Percentiles rank a stretch among this genome's conserved stretches.
phyloP scores from a whole-genome alignment of 2,888 invertebrate species.

The Meiosimyza decipiens region DNA sequence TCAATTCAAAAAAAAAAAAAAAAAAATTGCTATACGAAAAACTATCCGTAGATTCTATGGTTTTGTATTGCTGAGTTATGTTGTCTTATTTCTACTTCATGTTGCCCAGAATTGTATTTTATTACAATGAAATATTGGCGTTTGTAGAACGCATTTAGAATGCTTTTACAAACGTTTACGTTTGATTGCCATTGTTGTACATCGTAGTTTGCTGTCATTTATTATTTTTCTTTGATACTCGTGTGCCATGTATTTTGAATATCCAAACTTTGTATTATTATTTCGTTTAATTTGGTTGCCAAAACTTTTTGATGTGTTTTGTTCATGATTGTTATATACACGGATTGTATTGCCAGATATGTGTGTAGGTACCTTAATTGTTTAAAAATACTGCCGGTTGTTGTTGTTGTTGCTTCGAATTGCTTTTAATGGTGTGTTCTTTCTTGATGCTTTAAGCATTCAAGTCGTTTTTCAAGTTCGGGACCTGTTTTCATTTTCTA shows the following conservation, averaged over 20 bases:
- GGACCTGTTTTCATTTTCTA: conserved; percentile 9
- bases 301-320: too few species aligned
- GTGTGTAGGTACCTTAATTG: too few species aligned
- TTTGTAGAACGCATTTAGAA: conserved; percentile 8
- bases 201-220: conserved; percentile 6
- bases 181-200: not conserved
- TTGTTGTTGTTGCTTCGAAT: not conserved
- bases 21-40: not conserved
- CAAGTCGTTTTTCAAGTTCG: conserved; percentile 32
- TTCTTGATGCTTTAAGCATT: not conserved
- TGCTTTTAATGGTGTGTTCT: not conserved
- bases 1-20: not conserved
- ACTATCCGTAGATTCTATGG: not conserved
- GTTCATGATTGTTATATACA: too few species aligned
- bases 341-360: too few species aligned
- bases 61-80: not conserved
- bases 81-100: not conserved
- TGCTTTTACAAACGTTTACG: not conserved
- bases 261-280: too few species aligned
- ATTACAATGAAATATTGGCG: conserved; percentile 7
- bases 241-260: too few species aligned
- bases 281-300: too few species aligned
- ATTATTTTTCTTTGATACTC: not conserved
- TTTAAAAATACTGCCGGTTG: not conserved
- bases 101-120: not conserved